Evolutionary conservation across 2,888 invertebrate genomes (phyloP).

Genomic region (Liposcelis brunnea): DNA sequence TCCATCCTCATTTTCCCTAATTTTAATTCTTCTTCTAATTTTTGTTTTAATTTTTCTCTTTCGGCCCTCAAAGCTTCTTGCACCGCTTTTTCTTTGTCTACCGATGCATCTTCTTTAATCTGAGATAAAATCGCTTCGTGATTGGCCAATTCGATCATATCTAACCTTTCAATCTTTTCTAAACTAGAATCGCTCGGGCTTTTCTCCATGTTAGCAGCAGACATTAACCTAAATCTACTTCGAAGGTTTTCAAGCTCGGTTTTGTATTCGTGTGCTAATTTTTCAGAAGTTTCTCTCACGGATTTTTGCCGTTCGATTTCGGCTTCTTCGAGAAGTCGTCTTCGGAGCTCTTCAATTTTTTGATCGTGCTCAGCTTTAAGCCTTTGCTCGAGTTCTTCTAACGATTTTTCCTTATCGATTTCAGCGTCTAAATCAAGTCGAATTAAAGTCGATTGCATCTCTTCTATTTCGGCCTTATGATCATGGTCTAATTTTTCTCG

Average conservation of each 20-base stretch:
- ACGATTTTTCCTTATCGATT: slow-evolving; percentile 17
- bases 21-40: slow-evolving; percentile 29
- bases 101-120: slow-evolving; percentile 45
- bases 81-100: slow-evolving; percentile 37
- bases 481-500: background rate
- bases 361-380: slow-evolving; percentile 16
- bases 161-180: slow-evolving; percentile 54
- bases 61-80: slow-evolving; percentile 36
- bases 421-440: background rate
- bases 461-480: background rate
- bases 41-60: slow-evolving; percentile 30
- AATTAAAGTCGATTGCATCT: slow-evolving; percentile 1
- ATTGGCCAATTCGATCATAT: slow-evolving; percentile 41
- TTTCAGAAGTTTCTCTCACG: slow-evolving; percentile 52
- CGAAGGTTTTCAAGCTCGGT: slow-evolving; percentile 30
- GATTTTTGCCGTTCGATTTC: slow-evolving; percentile 25
- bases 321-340: slow-evolving; percentile 18
- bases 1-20: slow-evolving; percentile 31
- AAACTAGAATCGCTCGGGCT: slow-evolving; percentile 62
- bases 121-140: slow-evolving; percentile 50
- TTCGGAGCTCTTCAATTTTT: slow-evolving; percentile 19
- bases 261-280: slow-evolving; percentile 52
- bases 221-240: slow-evolving; percentile 40
- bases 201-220: slow-evolving; percentile 51
- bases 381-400: slow-evolving; percentile 21